phyloP scores from a whole-genome alignment of 30 jellyfish, hydroid and myxozoan genomes.

The Aurelia coerulea region DNA sequence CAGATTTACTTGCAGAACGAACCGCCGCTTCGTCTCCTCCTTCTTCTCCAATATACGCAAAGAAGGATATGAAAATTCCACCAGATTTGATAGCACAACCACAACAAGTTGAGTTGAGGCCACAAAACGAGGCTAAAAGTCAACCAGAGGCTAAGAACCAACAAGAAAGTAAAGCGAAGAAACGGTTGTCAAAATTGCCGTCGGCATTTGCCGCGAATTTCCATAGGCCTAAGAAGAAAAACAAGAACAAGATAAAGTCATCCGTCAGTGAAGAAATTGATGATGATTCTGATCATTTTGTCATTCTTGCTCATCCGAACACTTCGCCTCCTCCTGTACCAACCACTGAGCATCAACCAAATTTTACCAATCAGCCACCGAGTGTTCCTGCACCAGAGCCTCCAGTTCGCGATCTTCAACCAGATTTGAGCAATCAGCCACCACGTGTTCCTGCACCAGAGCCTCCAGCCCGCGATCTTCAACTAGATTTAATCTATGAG shows the following conservation, averaged over 20 bases:
- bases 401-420: too few relatives aligned
- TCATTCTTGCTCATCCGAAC: neutral
- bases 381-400: too few relatives aligned
- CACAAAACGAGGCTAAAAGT: neutral
- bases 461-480: too few relatives aligned
- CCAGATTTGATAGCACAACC: neutral
- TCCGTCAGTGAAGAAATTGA: constrained; percentile 19
- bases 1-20: too few relatives aligned
- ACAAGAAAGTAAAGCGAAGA: constrained; percentile 16
- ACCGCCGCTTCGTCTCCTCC: neutral
- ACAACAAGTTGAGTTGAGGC: too few relatives aligned
- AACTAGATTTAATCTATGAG: too few relatives aligned
- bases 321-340: constrained; percentile 6
- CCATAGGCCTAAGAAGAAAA: constrained; percentile 31
- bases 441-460: too few relatives aligned
- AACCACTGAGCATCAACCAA: neutral
- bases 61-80: neutral
- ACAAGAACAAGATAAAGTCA: constrained; percentile 6
- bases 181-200: constrained; percentile 26
- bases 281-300: constrained; percentile 33
- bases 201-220: constrained; percentile 29
- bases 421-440: too few relatives aligned
- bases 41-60: constrained; percentile 7
- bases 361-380: too few relatives aligned
- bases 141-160: constrained; percentile 5